Evolutionary conservation across 2,113 vertebrate species (phyloP), one percentile per base, ranked within the genome.

Genomic region (Anoura caudifer): DNA sequence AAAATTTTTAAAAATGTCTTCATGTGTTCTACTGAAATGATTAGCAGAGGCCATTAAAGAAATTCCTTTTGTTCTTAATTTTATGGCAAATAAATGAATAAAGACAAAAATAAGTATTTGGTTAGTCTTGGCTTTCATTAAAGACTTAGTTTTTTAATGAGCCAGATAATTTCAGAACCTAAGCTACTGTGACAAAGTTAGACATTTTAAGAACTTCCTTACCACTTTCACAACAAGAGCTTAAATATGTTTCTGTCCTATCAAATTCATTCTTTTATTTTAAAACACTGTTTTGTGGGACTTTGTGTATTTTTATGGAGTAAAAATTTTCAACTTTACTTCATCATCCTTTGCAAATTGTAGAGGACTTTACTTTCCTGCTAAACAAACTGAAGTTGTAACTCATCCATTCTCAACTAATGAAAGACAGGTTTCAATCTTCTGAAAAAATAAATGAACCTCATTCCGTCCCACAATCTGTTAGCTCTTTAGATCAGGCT

Each of bases 11-110:
- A 93, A 96, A 97, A 96, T 95, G 61, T 98, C 95, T 98, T 94
- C 91, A 38, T 98, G 75, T 97, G 81, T 97, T 98, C 87, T 97
- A 87, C 80, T 95, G 79, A 97, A 98, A 98, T 98, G 93, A 98
- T 97, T 98, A 98, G 83, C 56, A 87, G 76, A 95, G 96, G 95
- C 97, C 96, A 98, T 98, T 98, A 98, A 97, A 95, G 69, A 96
- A 97, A 43, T 63, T 95, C 22, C 61, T 97, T 98, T 98, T 98
- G 92, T 98, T 98, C 95, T 97, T 96, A 97, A 97, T 98, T 98
- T 98, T 96, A 96, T 97, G 88, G 69, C 87, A 96, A n/a, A 96
- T 97, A 91, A 97, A 97, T 98, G 87, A 97, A 76, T 95, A 98
- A 97, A 98, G 77, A 96, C 77, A 94, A 86, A 69, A 87, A 47